These are phyloP conservation scores for Megalops atlanticus DNA, from an alignment of 2,113 vertebrate species.

Conservation along the genomic window DNA sequence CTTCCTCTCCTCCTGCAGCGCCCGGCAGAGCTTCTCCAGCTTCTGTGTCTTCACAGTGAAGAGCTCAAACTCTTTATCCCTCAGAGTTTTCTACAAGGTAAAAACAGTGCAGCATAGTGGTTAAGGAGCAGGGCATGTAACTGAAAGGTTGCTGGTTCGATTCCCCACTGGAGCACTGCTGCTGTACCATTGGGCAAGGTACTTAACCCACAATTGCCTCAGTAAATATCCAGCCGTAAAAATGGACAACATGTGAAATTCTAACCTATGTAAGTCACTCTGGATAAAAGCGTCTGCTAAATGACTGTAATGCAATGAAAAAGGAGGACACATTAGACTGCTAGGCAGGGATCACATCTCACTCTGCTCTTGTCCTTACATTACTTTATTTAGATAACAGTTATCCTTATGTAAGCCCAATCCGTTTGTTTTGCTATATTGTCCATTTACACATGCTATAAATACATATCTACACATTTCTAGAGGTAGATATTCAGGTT, in stretches of 20 bases:
- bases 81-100: conserved; percentile 64
- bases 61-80: conserved; percentile 90
- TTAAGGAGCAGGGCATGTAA: neutral
- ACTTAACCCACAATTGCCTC: too few species aligned
- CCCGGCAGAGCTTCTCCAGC: conserved; percentile 92
- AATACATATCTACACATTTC: neutral
- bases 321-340: neutral
- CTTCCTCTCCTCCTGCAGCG: conserved; percentile 91
- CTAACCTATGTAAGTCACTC: neutral
- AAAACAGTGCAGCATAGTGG: neutral
- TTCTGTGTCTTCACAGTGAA: conserved; percentile 87
- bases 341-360: neutral
- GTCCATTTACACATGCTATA: too few species aligned
- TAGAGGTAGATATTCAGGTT: neutral
- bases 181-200: too few species aligned
- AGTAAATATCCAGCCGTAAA: too few species aligned
- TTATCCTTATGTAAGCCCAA: too few species aligned
- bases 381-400: too few species aligned
- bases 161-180: too few species aligned
- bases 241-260: too few species aligned
- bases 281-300: too few species aligned
- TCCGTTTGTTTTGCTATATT: too few species aligned
- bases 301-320: too few species aligned
- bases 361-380: neutral
- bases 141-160: too few species aligned